Conservation (phyloP, 2,888 invertebrate species). For the Drepanosiphum platanoidis region DNA sequence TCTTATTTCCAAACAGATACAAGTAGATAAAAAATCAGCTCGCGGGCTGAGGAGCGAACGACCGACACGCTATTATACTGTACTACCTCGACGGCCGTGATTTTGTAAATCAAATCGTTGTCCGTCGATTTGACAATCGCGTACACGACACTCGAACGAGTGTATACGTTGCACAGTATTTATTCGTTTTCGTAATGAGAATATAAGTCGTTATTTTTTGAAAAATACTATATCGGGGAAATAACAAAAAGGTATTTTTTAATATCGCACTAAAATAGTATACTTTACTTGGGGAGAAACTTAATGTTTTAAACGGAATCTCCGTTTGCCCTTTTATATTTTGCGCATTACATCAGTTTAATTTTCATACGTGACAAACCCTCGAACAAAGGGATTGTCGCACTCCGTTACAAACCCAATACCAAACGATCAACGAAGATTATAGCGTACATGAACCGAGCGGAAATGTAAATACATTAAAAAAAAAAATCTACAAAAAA, state of each 20-base stretch:
- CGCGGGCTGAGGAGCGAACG: too few relatives aligned
- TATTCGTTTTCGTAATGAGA: too few relatives aligned
- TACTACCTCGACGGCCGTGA: too few relatives aligned
- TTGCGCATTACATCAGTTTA: neutral
- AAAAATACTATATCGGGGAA: too few relatives aligned
- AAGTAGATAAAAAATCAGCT: too few relatives aligned
- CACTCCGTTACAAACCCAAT: neutral
- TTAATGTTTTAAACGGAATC: neutral
- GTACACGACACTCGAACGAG: too few relatives aligned
- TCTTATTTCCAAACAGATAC: too few relatives aligned
- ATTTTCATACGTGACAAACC: conserved; percentile 37
- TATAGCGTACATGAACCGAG: neutral
- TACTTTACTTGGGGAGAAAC: neutral
- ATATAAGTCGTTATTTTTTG: too few relatives aligned
- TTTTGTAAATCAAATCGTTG: too few relatives aligned
- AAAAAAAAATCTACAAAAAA: neutral
- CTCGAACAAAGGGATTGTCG: conserved; percentile 22
- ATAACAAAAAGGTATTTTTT: neutral
- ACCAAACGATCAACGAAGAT: neutral
- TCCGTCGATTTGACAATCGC: too few relatives aligned
- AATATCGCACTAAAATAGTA: neutral
- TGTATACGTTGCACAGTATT: too few relatives aligned
- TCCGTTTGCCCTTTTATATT: neutral
- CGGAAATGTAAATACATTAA: neutral
- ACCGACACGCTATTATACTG: too few relatives aligned